Evolutionary conservation across 2,888 invertebrate species (phyloP).

Genomic region (Trypoxylon attenuatum): DNA sequence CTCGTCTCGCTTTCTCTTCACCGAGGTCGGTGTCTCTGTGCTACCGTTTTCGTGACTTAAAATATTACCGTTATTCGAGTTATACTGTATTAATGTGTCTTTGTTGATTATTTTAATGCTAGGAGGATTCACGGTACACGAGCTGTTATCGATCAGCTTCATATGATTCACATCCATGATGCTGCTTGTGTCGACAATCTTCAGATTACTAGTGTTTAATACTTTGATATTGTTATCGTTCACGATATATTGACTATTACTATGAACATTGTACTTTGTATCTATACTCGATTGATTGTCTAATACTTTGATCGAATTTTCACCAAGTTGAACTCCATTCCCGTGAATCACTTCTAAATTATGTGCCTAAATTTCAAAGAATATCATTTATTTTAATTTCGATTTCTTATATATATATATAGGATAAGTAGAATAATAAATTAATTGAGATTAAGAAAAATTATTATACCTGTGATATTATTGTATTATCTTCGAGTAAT

Average conservation of each 20-base stretch:
- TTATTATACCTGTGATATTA: constrained; percentile 64
- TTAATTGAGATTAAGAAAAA: not conserved
- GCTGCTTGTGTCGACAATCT: constrained; percentile 61
- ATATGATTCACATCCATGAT: constrained; percentile 63
- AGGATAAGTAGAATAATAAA: not conserved
- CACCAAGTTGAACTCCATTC: constrained; percentile 58
- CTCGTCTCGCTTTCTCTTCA: constrained; percentile 68
- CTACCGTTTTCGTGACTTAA: constrained; percentile 22
- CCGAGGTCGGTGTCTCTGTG: constrained; percentile 44
- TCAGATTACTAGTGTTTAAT: constrained; percentile 59
- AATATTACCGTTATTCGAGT: constrained; percentile 41
- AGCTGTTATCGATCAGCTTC: constrained; percentile 59
- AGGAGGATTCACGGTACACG: constrained; percentile 48
- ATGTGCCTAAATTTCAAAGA: constrained; percentile 59
- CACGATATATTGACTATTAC: constrained; percentile 60
- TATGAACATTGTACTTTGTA: constrained; percentile 61
- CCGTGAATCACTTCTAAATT: constrained; percentile 67
- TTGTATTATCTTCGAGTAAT: constrained; percentile 61
- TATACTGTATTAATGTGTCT: constrained; percentile 46
- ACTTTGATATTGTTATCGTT: constrained; percentile 64
- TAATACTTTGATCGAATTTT: constrained; percentile 60
- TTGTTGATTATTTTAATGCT: constrained; percentile 57
- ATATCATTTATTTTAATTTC: not conserved
- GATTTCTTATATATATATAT: not conserved
- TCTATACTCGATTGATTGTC: constrained; percentile 60